Percentiles rank a stretch among this genome's conserved stretches.
These are phyloP conservation scores for Volucella zonaria DNA, from an alignment of 2,888 invertebrate species.

Conservation along the genomic window DNA sequence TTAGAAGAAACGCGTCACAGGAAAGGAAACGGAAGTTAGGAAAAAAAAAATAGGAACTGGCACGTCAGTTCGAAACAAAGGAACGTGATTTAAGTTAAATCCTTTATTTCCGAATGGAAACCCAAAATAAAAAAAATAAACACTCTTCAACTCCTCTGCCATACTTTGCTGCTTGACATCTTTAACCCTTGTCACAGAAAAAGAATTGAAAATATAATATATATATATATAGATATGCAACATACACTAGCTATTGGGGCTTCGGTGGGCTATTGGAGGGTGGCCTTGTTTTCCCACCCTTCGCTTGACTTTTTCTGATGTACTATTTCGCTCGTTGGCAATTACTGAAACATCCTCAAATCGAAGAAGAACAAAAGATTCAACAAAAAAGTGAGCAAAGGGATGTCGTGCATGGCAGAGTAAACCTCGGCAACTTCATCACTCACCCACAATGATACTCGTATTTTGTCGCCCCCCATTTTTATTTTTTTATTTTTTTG, in stretches of 20 bases:
- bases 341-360: conserved; percentile 40
- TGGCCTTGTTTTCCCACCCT: background rate
- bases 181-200: conserved; percentile 50
- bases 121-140: conserved; percentile 7
- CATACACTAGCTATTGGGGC: conserved; percentile 12
- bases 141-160: conserved; percentile 2
- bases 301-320: conserved; percentile 2
- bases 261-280: background rate
- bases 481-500: conserved; percentile 8
- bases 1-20: background rate
- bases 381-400: background rate
- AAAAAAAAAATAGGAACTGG: background rate
- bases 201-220: conserved; percentile 35
- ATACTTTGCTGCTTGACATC: conserved; percentile 14
- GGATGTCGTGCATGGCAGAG: conserved; percentile 24
- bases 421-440: conserved; percentile 21
- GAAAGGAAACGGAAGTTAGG: background rate
- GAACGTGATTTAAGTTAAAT: conserved; percentile 51
- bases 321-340: conserved; percentile 38
- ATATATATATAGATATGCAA: background rate
- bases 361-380: conserved; percentile 5
- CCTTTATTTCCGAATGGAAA: conserved; percentile 47
- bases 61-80: conserved; percentile 28
- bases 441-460: conserved; percentile 1
- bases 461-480: conserved; percentile 7